These are phyloP conservation scores for Schlechtendalia chinensis DNA, from an alignment of 1,140 invertebrate genomes.

Conservation along the genomic window DNA sequence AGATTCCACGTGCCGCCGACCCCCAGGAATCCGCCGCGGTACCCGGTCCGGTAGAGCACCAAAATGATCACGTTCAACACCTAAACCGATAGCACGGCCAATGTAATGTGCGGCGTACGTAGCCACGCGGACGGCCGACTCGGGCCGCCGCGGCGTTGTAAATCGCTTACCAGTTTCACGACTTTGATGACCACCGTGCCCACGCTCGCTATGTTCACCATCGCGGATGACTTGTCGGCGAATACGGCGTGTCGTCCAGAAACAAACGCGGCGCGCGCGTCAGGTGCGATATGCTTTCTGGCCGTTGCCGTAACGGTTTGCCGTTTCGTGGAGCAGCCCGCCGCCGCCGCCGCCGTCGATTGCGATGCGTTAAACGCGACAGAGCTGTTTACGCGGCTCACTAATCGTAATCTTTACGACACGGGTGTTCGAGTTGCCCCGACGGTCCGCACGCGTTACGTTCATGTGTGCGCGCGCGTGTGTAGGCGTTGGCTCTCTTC, in stretches of 20 bases:
- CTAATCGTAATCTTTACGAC: conserved; percentile 28
- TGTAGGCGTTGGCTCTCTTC: no score
- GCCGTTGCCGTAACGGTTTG: no score
- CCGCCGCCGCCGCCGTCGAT: not conserved
- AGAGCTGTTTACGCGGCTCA: no score
- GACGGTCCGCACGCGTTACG: no score
- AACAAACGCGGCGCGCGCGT: no score
- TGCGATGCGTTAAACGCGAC: no score
- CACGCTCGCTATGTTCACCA: conserved; percentile 73
- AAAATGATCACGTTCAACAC: conserved; percentile 76
- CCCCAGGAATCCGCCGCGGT: conserved; percentile 75
- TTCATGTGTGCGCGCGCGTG: no score
- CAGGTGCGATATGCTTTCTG: no score
- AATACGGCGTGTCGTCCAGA: not conserved
- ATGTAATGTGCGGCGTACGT: not conserved
- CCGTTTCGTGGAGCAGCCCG: no score
- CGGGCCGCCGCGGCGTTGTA: no score
- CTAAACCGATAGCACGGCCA: conserved; percentile 56
- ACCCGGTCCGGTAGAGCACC: conserved; percentile 77
- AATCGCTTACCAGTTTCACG: conserved; percentile 71
- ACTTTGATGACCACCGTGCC: conserved; percentile 74
- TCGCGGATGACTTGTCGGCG: conserved; percentile 54
- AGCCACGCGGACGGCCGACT: no score
- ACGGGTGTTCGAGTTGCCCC: not conserved
- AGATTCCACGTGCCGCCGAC: conserved; percentile 84